phyloP scores from a whole-genome alignment of 2,888 invertebrate species.

The Tyria jacobaeae region DNA sequence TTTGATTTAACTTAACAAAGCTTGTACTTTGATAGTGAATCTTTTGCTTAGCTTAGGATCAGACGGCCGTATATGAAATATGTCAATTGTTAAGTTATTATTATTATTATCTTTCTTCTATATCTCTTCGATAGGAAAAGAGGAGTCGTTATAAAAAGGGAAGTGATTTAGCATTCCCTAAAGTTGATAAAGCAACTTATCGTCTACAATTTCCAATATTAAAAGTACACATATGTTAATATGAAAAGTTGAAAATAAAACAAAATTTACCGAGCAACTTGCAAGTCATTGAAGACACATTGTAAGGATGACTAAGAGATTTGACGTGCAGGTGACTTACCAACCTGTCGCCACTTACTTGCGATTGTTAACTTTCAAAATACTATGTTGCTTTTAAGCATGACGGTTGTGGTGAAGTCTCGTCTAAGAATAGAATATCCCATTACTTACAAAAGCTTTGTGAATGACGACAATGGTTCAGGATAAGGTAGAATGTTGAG shows the following conservation, averaged over 20 bases:
- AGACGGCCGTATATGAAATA: no score
- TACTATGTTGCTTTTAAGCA: conserved; percentile 20
- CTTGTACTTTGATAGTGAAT: no score
- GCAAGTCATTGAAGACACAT: conserved; percentile 11
- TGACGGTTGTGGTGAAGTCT: conserved; percentile 12
- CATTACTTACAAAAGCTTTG: conserved; percentile 8
- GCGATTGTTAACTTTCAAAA: conserved; percentile 22
- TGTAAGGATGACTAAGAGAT: conserved; percentile 14
- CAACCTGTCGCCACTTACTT: conserved; percentile 20
- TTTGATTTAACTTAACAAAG: no score
- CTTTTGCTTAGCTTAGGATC: no score
- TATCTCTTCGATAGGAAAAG: no score
- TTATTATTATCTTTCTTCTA: no score
- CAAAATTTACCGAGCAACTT: not conserved
- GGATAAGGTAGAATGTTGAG: not conserved
- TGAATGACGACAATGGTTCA: conserved; percentile 9
- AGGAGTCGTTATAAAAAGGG: no score
- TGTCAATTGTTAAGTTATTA: no score
- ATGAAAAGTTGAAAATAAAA: not conserved
- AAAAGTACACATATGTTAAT: no score
- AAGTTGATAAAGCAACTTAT: no score
- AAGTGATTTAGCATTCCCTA: no score
- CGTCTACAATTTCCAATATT: no score
- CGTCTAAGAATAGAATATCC: conserved; percentile 11
- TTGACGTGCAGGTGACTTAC: conserved; percentile 5